A percentile compares a stretch with the other conserved stretches of the same genome.
phyloP scores from a whole-genome alignment of 2,113 vertebrate genomes.

The Notechis scutatus region DNA sequence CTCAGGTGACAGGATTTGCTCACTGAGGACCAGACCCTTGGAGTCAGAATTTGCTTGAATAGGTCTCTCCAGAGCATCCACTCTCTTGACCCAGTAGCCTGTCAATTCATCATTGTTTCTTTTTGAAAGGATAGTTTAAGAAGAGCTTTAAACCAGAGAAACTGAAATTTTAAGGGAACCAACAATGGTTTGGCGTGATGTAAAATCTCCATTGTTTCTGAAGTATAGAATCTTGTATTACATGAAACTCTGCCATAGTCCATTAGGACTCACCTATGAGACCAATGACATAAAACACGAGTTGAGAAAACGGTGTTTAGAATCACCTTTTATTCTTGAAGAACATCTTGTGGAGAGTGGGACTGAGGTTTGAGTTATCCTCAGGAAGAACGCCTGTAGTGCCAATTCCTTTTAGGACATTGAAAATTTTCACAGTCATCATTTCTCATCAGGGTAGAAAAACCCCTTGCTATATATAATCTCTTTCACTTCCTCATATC shows the following conservation, averaged over 20 bases:
- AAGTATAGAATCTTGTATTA: not conserved
- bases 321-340: not conserved
- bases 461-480: not conserved
- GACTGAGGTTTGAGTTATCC: not conserved
- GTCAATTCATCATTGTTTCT: not conserved
- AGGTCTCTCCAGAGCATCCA: not conserved
- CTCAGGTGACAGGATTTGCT: not conserved
- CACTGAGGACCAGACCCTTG: not conserved
- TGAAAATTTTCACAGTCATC: not conserved
- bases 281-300: too few relatives aligned
- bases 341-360: not conserved
- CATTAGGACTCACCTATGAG: too few relatives aligned
- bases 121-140: not conserved
- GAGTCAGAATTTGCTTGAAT: not conserved
- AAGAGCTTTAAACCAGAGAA: not conserved
- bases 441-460: not conserved
- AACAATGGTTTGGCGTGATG: not conserved
- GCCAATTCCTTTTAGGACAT: not conserved
- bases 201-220: not conserved
- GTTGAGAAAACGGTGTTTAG: not conserved
- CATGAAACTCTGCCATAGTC: not conserved
- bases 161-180: not conserved
- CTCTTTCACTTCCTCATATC: not conserved
- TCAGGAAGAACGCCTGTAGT: not conserved
- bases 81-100: not conserved